Evolutionary conservation across 1,140 invertebrate genomes (phyloP), one percentile per base, ranked within the genome.

Genomic region (Penaeus japonicus): DNA sequence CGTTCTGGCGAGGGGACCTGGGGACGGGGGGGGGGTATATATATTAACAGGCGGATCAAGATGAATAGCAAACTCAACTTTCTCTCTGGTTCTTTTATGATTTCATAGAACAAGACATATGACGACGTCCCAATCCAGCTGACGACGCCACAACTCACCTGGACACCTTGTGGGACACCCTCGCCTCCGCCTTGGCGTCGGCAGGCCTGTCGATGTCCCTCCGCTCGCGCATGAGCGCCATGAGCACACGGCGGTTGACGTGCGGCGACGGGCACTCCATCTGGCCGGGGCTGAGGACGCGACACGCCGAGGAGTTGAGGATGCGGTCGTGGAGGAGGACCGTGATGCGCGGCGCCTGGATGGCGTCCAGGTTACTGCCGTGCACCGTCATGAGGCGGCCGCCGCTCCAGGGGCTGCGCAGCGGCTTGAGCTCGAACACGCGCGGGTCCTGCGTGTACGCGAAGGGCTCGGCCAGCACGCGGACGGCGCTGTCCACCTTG

Each of bases 341-440:
- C n/a, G 87, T 90, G 35, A 91, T 91, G 75, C 83, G 77, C 12
- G 90, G 90, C 10, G 85, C 77, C 79, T 91, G 90, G 91, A 99
- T 96, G 1, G 96, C 97, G 91, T 97, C 95, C 54, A 99, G 94
- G 92, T 98, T 96, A 75, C 96, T 97, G 0, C 98, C 98, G 92
- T 97, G 96, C 0, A 99, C 96, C 53, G 96, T 97, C 59, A 99
- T 95, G 94, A 97, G 96, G 88, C 97, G 94, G 15, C 98, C 98
- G 88, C 98, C 98, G 91, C 97, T 97, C 4, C 95, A 95, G 93
- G 97, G 97, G 92, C 96, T 97, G 90, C 95, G 95, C 20, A 97
- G 91, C 10, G 97, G 97, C 93, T 98, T 98, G 53, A 97, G 97
- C 93, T 97, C 96, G 94, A 97, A 96, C 81, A 99, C 96, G 0